phyloP scores from a whole-genome alignment of 2,888 invertebrate species.

The Sinentomon sp. region DNA sequence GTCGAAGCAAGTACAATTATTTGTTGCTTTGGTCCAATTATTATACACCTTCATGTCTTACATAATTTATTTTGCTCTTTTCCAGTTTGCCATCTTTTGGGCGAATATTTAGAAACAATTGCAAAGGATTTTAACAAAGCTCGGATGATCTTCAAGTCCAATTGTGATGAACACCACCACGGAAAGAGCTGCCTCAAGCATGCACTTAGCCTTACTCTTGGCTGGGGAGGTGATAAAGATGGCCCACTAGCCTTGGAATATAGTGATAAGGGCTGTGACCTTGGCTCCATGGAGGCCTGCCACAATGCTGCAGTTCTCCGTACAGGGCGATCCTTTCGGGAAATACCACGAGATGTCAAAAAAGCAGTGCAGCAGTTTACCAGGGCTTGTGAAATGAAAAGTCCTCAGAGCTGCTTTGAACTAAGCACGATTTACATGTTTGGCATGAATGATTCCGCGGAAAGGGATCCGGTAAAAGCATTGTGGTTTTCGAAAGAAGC shows the following conservation, averaged over 20 bases:
- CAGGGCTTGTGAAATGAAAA: slow-evolving; percentile 26
- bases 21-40: too few species aligned
- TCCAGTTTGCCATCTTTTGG: slow-evolving; percentile 68
- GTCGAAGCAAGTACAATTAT: too few species aligned
- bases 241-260: slow-evolving; percentile 38
- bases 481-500: slow-evolving; percentile 45
- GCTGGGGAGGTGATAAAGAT: slow-evolving; percentile 27
- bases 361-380: slow-evolving; percentile 26
- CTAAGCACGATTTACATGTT: slow-evolving; percentile 47
- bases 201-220: slow-evolving; percentile 30
- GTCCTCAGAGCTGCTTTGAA: slow-evolving; percentile 47
- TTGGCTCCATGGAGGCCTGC: slow-evolving; percentile 39
- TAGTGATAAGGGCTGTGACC: slow-evolving; percentile 47
- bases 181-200: slow-evolving; percentile 67
- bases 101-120: slow-evolving; percentile 65
- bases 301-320: slow-evolving; percentile 41
- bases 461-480: slow-evolving; percentile 41
- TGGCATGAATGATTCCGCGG: slow-evolving; percentile 32
- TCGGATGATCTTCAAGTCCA: slow-evolving; percentile 46
- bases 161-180: slow-evolving; percentile 60
- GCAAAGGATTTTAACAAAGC: slow-evolving; percentile 57
- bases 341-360: slow-evolving; percentile 14
- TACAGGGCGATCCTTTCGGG: slow-evolving; percentile 19
- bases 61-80: slow-evolving; percentile 10
- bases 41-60: not conserved